These are phyloP conservation scores for Meriones psammophilus DNA, from an alignment of 2,797 vertebrate genomes.

Conservation along the genomic window DNA sequence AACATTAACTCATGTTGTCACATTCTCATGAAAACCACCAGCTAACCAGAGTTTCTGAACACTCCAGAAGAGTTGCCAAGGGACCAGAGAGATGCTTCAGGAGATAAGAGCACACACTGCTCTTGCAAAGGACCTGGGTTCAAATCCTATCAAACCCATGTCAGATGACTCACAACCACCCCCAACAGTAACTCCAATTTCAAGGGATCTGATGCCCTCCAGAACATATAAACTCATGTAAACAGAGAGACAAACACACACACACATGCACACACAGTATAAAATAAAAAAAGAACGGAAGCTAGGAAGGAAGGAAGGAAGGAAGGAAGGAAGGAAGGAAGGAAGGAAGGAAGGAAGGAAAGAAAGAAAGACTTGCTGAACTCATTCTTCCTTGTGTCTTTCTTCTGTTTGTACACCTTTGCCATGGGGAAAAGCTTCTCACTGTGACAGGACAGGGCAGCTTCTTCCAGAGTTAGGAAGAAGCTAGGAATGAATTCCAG, in stretches of 20 bases:
- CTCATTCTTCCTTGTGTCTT: neutral
- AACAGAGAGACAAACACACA: neutral
- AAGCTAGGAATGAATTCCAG: neutral
- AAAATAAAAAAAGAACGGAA: neutral
- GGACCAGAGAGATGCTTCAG: neutral
- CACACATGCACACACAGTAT: too few relatives aligned
- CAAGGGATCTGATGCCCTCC: neutral
- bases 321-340: neutral
- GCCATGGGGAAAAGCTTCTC: neutral
- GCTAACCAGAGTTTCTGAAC: neutral
- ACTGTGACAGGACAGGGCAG: neutral
- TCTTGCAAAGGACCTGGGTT: neutral
- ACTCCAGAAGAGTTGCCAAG: neutral
- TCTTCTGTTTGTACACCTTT: neutral
- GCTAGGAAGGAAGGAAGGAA: too few relatives aligned
- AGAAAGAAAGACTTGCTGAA: neutral
- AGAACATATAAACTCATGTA: neutral
- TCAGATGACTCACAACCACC: neutral
- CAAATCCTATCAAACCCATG: neutral
- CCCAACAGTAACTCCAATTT: neutral
- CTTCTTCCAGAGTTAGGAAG: neutral
- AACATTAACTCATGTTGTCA: neutral
- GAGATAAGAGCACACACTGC: too few relatives aligned
- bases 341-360: neutral
- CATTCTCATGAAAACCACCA: neutral